A percentile compares a stretch with the other conserved stretches of the same genome.
These are phyloP conservation scores for Mixornis gularis DNA, from an alignment of 2,113 vertebrate species.

Conservation along the genomic window DNA sequence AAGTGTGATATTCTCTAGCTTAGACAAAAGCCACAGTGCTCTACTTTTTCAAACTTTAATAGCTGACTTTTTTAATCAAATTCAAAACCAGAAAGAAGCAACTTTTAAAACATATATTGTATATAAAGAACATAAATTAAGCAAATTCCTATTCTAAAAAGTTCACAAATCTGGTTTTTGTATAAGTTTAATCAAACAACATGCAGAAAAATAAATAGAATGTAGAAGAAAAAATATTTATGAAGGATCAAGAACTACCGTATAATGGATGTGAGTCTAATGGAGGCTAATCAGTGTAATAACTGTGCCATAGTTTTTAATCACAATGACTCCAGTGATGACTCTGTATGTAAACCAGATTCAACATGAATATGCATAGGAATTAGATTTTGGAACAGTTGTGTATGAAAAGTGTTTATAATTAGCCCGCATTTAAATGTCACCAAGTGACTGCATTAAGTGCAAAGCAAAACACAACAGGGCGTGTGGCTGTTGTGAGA, in stretches of 20 bases:
- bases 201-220: not conserved
- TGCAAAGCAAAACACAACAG: slow-evolving; percentile 21
- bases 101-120: slow-evolving; percentile 34
- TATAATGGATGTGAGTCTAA: not conserved
- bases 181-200: not conserved
- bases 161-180: not conserved
- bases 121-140: not conserved
- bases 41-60: slow-evolving; percentile 63
- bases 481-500: slow-evolving; percentile 1
- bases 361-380: slow-evolving; percentile 6
- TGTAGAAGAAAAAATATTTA: not conserved
- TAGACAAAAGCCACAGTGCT: slow-evolving; percentile 43
- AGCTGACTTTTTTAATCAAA: slow-evolving; percentile 43
- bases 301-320: not conserved
- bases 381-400: slow-evolving; percentile 20
- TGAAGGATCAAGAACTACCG: not conserved
- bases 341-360: not conserved
- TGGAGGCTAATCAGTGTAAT: not conserved
- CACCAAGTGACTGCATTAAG: slow-evolving; percentile 1
- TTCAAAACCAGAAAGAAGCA: slow-evolving; percentile 19
- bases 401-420: not conserved
- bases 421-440: not conserved
- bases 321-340: not conserved
- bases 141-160: not conserved
- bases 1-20: not conserved